Evolutionary conservation across 2,113 vertebrate species (phyloP), one percentile per base, ranked within the genome.

Genomic region (Spea multiplicata): DNA sequence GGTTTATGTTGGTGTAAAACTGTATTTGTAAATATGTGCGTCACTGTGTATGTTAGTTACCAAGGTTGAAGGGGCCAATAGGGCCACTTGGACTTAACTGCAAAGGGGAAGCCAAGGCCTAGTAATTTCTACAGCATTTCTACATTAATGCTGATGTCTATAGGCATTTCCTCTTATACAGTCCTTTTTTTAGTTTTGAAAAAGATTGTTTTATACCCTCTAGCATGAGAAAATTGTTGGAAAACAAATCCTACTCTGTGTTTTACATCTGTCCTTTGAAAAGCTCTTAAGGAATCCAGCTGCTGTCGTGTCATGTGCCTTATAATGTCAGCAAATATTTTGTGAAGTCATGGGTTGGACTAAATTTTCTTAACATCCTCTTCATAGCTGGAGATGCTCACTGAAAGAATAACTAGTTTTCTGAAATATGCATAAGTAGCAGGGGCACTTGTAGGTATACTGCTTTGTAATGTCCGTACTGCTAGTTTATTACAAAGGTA

Each of bases 221-320:
- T 55, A 3, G 53, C 75, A 62, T 77, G 75, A 77, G 75, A 57
- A 70, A 55, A 77, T 77, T 45, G 53, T 77, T 77, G 49, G 55
- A 62, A 77, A 77, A 70, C 59, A 77, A 76, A 76, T 49, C 55
- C 45, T 0, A n/a, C 66, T 77, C 68, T 77, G 75, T 68, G n/a
- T 70, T 77, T 67, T 70, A 44, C 48, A 70, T 70, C 16, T 14
- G 67, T 50, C 55, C 70, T 61, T 77, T 14, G 61, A 69, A 70
- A 70, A 44, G 53, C 66, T 66, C 66, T 77, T 30, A 68, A 68
- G 74, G 65, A 67, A 16, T 49, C 46, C 44, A 30, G 52, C 66
- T 70, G 30, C 2, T 30, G 30, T 2, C 48, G 47, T 70, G 55
- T 77, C 66, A 77, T 62, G 75, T 77, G 75, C 75, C 30, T 10